Evolutionary conservation across 2,797 vertebrate genomes (phyloP), one percentile per base, ranked within the genome.

Genomic region (Poeciliopsis presidionis): DNA sequence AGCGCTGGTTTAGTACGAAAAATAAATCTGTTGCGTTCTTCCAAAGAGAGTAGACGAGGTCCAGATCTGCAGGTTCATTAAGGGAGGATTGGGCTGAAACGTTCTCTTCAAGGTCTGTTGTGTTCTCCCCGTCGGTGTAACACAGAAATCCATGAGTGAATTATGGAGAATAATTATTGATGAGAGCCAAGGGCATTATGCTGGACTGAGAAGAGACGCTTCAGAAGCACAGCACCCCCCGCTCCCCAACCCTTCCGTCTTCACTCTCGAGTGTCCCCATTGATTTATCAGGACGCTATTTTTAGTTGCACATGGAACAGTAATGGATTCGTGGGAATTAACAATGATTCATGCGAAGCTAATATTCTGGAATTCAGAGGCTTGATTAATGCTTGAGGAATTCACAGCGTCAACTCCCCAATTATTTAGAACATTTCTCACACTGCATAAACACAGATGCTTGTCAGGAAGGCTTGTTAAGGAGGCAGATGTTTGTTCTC

Each of bases 231-330:
- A 55, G 78, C 78, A 75, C 75, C 81, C 63, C 81, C 39, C 84
- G 75, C 90, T 12, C 67, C 70, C 55, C 7, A 20, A 8, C 4
- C 36, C 45, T 30, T 65, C 55, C 82, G 75, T 87, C 84, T 86
- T 84, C 90, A 87, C 84, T 93, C 88, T 85, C 73, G 33, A 90
- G 84, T 87, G 91, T 92, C 92, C 89, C 88, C 89, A 90, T 92
- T 93, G 93, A 94, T 94, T 93, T 90, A 93, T 93, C 92, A 89
- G 87, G 79, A 86, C 83, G 89, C 93, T 90, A 91, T 93, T 94
- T 94, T 91, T 93, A 94, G 92, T 89, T 82, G 89, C 90, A 87
- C 87, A 79, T 84, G 91, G 89, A 94, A 87, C 89, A 81, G 91
- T 88, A 90, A 93, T 90, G 89, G 89, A 92, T 93, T 94, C 86